Evolutionary conservation across 2,113 vertebrate species (phyloP).

Genomic region (Garra rufa): DNA sequence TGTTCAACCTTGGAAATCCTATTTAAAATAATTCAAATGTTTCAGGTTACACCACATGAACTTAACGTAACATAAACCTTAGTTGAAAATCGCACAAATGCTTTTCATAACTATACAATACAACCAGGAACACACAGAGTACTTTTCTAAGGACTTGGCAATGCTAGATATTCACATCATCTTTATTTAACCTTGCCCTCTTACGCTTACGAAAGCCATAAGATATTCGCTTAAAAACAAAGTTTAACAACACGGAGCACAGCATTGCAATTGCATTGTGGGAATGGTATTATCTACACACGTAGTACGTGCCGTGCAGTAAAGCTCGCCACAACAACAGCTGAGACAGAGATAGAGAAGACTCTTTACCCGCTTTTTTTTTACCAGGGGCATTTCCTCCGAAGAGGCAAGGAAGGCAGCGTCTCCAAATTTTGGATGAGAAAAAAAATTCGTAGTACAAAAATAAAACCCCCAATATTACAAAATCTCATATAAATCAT

Average conservation of each 20-base stretch:
- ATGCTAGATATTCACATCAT: background rate
- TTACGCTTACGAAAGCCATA: conserved; percentile 59
- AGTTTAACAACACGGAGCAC: conserved; percentile 44
- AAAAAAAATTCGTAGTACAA: no score
- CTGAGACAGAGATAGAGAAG: conserved; percentile 55
- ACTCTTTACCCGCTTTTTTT: background rate
- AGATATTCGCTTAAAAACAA: conserved; percentile 53
- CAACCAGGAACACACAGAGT: background rate
- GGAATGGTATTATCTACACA: conserved; percentile 53
- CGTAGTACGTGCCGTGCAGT: conserved; percentile 27
- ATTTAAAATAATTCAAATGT: background rate
- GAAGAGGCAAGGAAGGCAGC: no score
- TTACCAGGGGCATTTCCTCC: no score
- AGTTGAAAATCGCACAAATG: background rate
- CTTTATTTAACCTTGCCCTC: background rate
- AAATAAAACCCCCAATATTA: no score
- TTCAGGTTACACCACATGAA: background rate
- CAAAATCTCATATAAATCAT: no score
- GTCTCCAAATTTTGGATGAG: no score
- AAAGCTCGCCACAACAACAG: conserved; percentile 57
- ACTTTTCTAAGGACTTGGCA: background rate
- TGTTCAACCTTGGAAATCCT: background rate
- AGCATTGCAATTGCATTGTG: conserved; percentile 49
- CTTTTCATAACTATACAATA: background rate
- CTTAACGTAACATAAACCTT: background rate